Evolutionary conservation across 2,888 invertebrate genomes (phyloP), one percentile per base, ranked within the genome.

Genomic region (Serrognathus titanus): DNA sequence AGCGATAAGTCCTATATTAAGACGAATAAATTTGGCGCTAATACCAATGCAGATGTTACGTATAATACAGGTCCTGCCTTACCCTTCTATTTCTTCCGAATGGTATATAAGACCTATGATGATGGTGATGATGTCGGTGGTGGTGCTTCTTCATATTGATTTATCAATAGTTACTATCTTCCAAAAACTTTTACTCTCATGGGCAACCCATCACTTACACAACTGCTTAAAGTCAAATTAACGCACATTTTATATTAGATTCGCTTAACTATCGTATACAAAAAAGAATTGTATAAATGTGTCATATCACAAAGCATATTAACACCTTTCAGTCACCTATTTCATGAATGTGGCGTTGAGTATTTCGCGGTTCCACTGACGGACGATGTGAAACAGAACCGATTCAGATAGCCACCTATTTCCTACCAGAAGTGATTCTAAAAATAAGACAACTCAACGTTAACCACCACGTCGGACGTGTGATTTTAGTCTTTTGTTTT

Each of bases 361-460:
- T 35, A 24, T 49, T 49, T 40, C 24, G 54, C 54, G 31, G 43
- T 43, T 43, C 16, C 16, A 43, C 13, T 43, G 20, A 20, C 43
- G 13, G 43, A 43, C 43, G 48, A 39, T 35, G 12, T 51, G 13
- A 51, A 48, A 54, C 48, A 48, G 54, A 55, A 50, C 51, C 51
- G 40, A 55, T 38, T 55, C 51, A 51, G 55, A 55, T 55, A 40
- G 51, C 55, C 48, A 54, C 55, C 64, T 61, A 66, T 61, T 66
- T 63, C 65, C 67, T 68, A 70, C 71, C 71, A 73, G 71, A 71
- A 68, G 65, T 66, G 63, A 49, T 62, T 64, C 74, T 74, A 74
- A 72, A 74, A 73, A 74, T 74, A 73, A 69, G 16, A 31, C 24
- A 6, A 31, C 24, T 31, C 43, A 43, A 16, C 43, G 20, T 16